These are phyloP conservation scores for Euplagia quadripunctaria DNA, from an alignment of 2,888 invertebrate genomes.

Conservation along the genomic window DNA sequence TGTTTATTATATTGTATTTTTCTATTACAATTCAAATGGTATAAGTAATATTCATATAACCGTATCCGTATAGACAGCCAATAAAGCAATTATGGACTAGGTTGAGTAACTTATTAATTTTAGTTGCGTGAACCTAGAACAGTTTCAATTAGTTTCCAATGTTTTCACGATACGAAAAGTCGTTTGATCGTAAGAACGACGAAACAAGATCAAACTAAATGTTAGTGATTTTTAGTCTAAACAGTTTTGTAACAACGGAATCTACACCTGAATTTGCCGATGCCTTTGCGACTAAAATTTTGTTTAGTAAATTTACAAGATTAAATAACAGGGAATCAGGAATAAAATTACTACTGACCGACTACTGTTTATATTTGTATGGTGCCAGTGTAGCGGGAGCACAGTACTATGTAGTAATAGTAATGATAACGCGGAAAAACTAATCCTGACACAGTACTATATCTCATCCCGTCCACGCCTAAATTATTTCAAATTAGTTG, in stretches of 20 bases:
- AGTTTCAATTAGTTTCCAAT: background rate
- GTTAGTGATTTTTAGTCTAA: conserved; percentile 15
- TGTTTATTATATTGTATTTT: too few species aligned
- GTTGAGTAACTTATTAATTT: background rate
- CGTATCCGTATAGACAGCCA: too few species aligned
- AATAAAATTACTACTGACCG: background rate
- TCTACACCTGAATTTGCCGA: background rate
- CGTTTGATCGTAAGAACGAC: background rate
- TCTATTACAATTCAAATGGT: too few species aligned
- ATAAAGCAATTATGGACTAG: background rate
- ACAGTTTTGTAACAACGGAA: conserved; percentile 16
- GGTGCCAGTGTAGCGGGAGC: background rate
- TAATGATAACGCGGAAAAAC: too few species aligned
- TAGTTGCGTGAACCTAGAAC: background rate
- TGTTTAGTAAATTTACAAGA: background rate
- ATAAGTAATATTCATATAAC: too few species aligned
- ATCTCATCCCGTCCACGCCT: background rate
- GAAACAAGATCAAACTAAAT: conserved; percentile 22
- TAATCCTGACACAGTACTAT: too few species aligned
- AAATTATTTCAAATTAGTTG: background rate
- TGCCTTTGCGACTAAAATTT: background rate
- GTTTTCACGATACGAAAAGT: background rate
- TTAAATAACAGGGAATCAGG: too few species aligned
- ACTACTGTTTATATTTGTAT: background rate
- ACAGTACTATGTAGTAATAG: background rate